Base-by-base conservation (phyloP, 2,113 vertebrate species). In the Oceanodroma tethys region DNA sequence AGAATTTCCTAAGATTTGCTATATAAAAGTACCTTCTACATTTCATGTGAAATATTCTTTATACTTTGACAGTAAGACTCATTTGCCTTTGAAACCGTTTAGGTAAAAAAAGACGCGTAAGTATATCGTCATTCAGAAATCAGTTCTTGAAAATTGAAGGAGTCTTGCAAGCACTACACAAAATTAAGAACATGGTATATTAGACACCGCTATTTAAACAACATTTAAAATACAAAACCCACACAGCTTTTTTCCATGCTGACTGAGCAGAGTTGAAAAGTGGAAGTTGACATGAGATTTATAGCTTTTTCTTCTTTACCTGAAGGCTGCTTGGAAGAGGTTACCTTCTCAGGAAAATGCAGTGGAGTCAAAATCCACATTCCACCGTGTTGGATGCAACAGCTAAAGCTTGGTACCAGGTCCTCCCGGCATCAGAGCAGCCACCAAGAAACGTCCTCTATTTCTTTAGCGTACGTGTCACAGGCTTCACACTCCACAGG, bases 311-410 rank as follows among this genome's bases (percentile, higher is more conserved):
- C 19, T 68, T 34, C 25, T 62, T 73, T 76, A 48, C 29, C 71
- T 90, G 71, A 56, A 71, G 19, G 42, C 56, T 91, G 47, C 34
- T 74, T 34, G 65, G 65, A 93, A 81, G 78, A 68, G 55, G 78
- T 96, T 96, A 96, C 95, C 96, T 93, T 93, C 68, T 91, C 16
- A 60, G 47, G 75, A 66, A 73, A 71, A 67, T 3, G 34, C 32
- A 78, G 87, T 16, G 0, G 40, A 56, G 84, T 23, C 0, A 0
- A 84, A 85, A 89, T 94, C 84, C 93, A 22, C 55, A 11, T 65
- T 36, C 81, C 30, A 1, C 81, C 19, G 16, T 7, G 63, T 0
- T 38, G 58, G 50, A 42, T 16, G 18, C 55, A 21, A 3, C 26
- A 47, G 89, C 56, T 50, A 50, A 29, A 71, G 29, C 55, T 74